A percentile compares a stretch with the other conserved stretches of the same genome.
phyloP scores from a whole-genome alignment of 2,888 invertebrate genomes.

The Cepaea hortensis region DNA sequence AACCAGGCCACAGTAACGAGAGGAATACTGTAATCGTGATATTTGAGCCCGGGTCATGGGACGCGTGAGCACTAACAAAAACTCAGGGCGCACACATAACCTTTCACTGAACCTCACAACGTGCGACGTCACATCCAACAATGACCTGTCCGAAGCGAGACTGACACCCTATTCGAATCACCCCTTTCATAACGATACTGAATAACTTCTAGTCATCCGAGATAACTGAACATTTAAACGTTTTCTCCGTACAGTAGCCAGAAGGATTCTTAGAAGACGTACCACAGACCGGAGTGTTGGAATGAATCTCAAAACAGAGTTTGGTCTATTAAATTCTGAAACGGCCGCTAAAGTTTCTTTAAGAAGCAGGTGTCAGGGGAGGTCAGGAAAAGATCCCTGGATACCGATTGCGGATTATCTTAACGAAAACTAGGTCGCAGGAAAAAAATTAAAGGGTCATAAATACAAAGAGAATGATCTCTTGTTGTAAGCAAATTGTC shows the following conservation, averaged over 20 bases:
- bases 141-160: conserved; percentile 22
- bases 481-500: conserved; percentile 46
- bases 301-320: background rate
- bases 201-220: conserved; percentile 6
- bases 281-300: background rate
- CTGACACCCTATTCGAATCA: background rate
- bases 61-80: conserved; percentile 37
- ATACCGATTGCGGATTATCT: conserved; percentile 34
- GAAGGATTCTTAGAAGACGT: background rate
- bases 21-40: conserved; percentile 14
- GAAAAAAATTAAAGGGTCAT: conserved; percentile 32
- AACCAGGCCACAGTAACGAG: conserved; percentile 19
- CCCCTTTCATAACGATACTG: background rate
- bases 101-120: conserved; percentile 26
- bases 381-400: background rate
- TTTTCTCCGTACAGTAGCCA: conserved; percentile 1
- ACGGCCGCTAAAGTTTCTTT: background rate
- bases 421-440: conserved; percentile 38
- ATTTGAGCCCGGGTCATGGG: conserved; percentile 33
- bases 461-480: conserved; percentile 23
- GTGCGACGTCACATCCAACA: conserved; percentile 28
- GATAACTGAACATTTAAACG: background rate
- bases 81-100: background rate
- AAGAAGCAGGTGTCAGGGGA: conserved; percentile 39
- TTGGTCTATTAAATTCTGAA: conserved; percentile 17